A percentile compares a stretch with the other conserved stretches of the same genome.
Conservation (phyloP, 2,113 vertebrate species). For the Oenanthe oenanthe region DNA sequence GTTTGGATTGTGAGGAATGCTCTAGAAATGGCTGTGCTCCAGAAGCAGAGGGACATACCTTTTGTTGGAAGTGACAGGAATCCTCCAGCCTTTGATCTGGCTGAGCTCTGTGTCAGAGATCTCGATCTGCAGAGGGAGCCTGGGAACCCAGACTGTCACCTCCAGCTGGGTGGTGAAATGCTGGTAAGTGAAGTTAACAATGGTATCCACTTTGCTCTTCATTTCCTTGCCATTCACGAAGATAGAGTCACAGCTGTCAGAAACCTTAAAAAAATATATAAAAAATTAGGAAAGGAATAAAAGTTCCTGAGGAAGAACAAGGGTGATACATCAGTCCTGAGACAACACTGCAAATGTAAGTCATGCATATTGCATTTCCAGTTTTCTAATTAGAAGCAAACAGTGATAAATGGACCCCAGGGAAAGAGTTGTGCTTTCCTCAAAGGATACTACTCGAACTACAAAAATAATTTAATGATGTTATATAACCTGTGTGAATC, state of each 20-base stretch:
- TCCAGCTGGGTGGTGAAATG: constrained; percentile 88
- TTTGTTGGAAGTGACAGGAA: constrained; percentile 88
- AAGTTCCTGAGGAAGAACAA: neutral
- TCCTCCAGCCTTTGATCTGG: constrained; percentile 97
- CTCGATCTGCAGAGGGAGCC: constrained; percentile 93
- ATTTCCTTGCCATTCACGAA: constrained; percentile 96
- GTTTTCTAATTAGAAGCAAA: constrained; percentile 63
- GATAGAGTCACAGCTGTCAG: constrained; percentile 86
- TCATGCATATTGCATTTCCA: constrained; percentile 26
- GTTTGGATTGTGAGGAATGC: neutral
- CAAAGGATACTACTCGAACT: constrained; percentile 31
- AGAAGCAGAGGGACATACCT: constrained; percentile 72
- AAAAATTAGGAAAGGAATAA: neutral
- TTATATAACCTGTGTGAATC: constrained; percentile 41
- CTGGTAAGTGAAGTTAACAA: constrained; percentile 93
- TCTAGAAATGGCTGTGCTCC: neutral
- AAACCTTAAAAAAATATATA: constrained; percentile 78
- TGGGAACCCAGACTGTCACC: constrained; percentile 90
- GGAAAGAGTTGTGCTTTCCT: constrained; percentile 39
- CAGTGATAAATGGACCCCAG: constrained; percentile 51
- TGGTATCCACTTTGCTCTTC: constrained; percentile 86
- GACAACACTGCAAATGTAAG: neutral
- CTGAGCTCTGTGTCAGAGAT: constrained; percentile 95
- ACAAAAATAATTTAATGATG: constrained; percentile 55
- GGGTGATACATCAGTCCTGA: neutral